Percentiles rank a stretch among this genome's conserved stretches.
phyloP scores from a whole-genome alignment of 2,113 vertebrate species.

The Zingel zingel region DNA sequence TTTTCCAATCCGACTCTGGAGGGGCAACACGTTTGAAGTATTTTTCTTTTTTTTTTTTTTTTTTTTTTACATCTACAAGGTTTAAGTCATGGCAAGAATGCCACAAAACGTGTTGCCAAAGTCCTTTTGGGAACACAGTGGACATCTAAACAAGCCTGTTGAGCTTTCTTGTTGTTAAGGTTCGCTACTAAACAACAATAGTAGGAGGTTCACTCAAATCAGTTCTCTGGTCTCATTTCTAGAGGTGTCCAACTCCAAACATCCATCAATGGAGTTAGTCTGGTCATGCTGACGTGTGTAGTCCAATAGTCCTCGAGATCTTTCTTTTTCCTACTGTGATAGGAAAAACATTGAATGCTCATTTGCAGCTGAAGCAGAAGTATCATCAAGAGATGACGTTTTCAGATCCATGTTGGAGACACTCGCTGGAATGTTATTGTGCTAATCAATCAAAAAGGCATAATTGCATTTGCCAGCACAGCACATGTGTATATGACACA shows the following conservation, averaged over 20 bases:
- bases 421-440: conserved; percentile 29
- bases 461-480: conserved; percentile 16
- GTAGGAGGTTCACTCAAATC: conserved; percentile 16
- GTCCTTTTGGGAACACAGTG: neutral
- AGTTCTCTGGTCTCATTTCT: conserved; percentile 5
- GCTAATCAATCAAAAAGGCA: conserved; percentile 34
- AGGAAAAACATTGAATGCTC: neutral
- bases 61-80: conserved; percentile 20
- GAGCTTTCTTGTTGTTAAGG: neutral
- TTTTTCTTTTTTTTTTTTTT: neutral
- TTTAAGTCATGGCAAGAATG: conserved; percentile 25
- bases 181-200: conserved; percentile 26
- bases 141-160: neutral
- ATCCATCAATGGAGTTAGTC: conserved; percentile 11
- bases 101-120: conserved; percentile 16
- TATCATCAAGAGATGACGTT: neutral
- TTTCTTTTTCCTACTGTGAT: neutral
- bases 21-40: neutral
- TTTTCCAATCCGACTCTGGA: neutral
- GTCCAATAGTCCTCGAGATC: neutral
- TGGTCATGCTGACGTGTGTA: conserved; percentile 6
- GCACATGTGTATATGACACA: neutral
- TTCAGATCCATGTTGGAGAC: conserved; percentile 23
- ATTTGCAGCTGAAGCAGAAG: conserved; percentile 12
- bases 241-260: conserved; percentile 16